Conservation (phyloP, 2,888 invertebrate genomes). For the Pyrrhosoma nymphula region DNA sequence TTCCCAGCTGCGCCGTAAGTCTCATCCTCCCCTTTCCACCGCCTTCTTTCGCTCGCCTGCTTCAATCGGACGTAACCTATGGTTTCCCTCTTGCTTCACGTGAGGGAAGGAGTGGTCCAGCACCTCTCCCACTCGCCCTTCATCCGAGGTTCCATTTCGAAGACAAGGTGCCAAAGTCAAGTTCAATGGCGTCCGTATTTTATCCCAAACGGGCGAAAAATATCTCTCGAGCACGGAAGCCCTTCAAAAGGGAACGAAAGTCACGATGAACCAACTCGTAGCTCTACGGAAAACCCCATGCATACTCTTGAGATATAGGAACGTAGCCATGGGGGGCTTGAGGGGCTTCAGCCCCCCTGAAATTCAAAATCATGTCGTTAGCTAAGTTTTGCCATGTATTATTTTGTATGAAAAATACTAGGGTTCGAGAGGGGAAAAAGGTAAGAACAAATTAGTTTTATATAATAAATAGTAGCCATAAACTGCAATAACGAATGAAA, state of each 20-base stretch:
- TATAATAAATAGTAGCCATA: too few relatives aligned
- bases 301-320: too few relatives aligned
- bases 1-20: constrained; percentile 20
- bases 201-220: background rate
- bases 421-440: too few relatives aligned
- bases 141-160: background rate
- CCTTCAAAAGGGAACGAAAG: background rate
- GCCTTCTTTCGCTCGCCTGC: background rate
- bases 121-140: background rate
- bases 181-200: background rate
- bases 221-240: background rate
- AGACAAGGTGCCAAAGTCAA: background rate
- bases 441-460: too few relatives aligned
- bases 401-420: too few relatives aligned
- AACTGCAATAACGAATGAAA: too few relatives aligned
- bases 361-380: too few relatives aligned
- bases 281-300: too few relatives aligned
- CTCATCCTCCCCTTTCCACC: background rate
- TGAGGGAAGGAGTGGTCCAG: background rate
- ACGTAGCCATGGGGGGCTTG: too few relatives aligned
- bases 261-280: too few relatives aligned
- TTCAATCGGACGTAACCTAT: constrained; percentile 35
- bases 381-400: too few relatives aligned
- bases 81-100: constrained; percentile 29
- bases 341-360: too few relatives aligned